Evolutionary conservation across 2,888 invertebrate species (phyloP), one percentile per base, ranked within the genome.

Genomic region (Saturnia japonica): DNA sequence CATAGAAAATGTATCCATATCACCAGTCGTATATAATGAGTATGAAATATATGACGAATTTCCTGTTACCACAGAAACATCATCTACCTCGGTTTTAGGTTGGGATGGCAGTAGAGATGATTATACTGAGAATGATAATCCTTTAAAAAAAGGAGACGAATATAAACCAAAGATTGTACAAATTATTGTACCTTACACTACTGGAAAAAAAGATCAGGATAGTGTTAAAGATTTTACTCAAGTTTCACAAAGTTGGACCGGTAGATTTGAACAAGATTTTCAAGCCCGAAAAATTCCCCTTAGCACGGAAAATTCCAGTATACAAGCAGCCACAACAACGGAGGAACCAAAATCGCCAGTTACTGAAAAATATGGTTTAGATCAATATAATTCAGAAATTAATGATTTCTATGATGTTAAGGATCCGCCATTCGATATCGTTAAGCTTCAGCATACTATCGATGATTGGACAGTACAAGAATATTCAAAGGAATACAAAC

Each of bases 391-490:
- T 80, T 74, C 90, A 80, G 87, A 87, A 81, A 70, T 87, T 2
- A 91, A 88, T 72, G 91, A 93, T 73, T 78, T 90, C 14, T 91
- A 93, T 72, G 93, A 93, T 74, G 88, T 90, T 0, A 93, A 91
- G 73, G 95, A 95, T 75, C 94, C 94, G 45, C 94, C 95, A 0
- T 96, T 97, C 78, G 97, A 97, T 82, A 95, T 97, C 19, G 95
- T 95, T 19, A 95, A 96, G 81, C 89, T 97, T 54, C 97, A 97
- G 83, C 96, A 97, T 77, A 97, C 96, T 77, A 97, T 97, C 71
- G 97, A 97, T 79, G 96, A 96, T 74, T 97, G 97, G 97, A 97
- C 97, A 0, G 96, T 96, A 78, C 96, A 96, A 88, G 96, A 96
- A 78, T 97, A 95, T 85, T 95, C 96, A 0, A 94, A 94, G 71